phyloP scores from a whole-genome alignment of 2,888 invertebrate species.

The Blomia tropicalis region DNA sequence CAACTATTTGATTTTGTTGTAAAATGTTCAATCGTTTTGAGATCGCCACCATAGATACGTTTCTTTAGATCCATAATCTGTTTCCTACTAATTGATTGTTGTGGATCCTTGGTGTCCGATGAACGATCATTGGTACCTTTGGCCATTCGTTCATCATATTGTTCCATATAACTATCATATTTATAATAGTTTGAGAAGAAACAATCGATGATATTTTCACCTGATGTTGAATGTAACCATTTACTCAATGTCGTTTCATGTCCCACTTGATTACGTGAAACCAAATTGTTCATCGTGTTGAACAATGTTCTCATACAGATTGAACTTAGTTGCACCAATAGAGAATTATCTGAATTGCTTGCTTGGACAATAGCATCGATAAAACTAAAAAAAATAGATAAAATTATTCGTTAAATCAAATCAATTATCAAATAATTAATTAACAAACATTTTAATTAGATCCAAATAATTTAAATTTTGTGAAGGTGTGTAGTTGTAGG shows the following conservation, averaged over 20 bases:
- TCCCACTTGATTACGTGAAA: slow-evolving; percentile 53
- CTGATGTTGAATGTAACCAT: not conserved
- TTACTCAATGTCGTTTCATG: slow-evolving; percentile 35
- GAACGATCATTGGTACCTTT: not conserved
- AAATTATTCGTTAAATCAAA: no score
- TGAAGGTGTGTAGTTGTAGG: no score
- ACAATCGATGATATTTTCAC: not conserved
- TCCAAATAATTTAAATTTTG: slow-evolving; percentile 32
- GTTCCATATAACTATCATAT: not conserved
- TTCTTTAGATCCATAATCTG: slow-evolving; percentile 47
- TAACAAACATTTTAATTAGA: slow-evolving; percentile 35
- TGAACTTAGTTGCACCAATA: slow-evolving; percentile 35
- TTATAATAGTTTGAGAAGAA: not conserved
- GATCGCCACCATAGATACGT: slow-evolving; percentile 50
- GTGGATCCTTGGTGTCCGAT: not conserved
- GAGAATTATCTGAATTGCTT: slow-evolving; percentile 57
- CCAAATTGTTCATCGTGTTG: slow-evolving; percentile 62
- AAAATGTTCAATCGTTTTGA: slow-evolving; percentile 53
- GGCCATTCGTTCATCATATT: not conserved
- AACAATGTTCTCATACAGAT: slow-evolving; percentile 46
- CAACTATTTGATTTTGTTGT: not conserved
- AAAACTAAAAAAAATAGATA: slow-evolving; percentile 44
- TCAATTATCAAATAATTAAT: not conserved
- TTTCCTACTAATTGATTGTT: not conserved
- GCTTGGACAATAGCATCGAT: slow-evolving; percentile 87